Percentiles rank a stretch among this genome's conserved stretches.
These are phyloP conservation scores for Pelobates cultripes DNA, from an alignment of 2,797 vertebrate species.

Conservation along the genomic window DNA sequence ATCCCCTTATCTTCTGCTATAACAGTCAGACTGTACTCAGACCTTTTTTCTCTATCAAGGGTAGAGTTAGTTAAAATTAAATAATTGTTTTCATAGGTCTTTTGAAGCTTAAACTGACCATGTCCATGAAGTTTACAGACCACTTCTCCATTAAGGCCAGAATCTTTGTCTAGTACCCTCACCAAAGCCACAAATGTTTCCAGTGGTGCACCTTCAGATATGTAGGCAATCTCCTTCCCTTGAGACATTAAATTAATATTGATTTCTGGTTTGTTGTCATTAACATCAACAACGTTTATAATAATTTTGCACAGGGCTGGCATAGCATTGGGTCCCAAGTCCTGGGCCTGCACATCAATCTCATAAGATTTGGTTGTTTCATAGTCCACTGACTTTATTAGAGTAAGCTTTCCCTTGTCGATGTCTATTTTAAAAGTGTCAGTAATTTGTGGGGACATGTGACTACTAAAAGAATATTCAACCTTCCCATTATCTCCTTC, in stretches of 20 bases:
- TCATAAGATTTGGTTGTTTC: constrained; percentile 89
- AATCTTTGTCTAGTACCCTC: constrained; percentile 88
- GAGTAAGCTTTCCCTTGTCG: constrained; percentile 88
- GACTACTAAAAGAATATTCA: constrained; percentile 92
- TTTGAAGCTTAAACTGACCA: constrained; percentile 93
- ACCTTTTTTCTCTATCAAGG: constrained; percentile 91
- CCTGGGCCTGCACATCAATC: constrained; percentile 93
- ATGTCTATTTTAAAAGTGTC: constrained; percentile 92
- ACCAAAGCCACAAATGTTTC: constrained; percentile 95
- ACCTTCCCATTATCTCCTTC: constrained; percentile 96
- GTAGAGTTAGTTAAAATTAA: constrained; percentile 94
- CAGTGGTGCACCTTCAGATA: constrained; percentile 88
- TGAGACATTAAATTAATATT: constrained; percentile 93
- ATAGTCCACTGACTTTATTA: constrained; percentile 93
- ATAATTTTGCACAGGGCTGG: constrained; percentile 96
- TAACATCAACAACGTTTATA: constrained; percentile 92
- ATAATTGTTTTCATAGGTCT: constrained; percentile 95
- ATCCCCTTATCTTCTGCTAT: constrained; percentile 92
- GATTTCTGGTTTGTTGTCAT: constrained; percentile 96
- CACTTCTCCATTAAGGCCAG: constrained; percentile 89
- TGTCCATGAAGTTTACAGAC: constrained; percentile 91
- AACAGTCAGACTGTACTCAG: constrained; percentile 93
- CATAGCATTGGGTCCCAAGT: constrained; percentile 94
- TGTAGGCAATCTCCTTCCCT: constrained; percentile 89
- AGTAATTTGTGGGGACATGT: constrained; percentile 87